phyloP scores from a whole-genome alignment of 2,888 invertebrate genomes.

The Habroteleia sp. region DNA sequence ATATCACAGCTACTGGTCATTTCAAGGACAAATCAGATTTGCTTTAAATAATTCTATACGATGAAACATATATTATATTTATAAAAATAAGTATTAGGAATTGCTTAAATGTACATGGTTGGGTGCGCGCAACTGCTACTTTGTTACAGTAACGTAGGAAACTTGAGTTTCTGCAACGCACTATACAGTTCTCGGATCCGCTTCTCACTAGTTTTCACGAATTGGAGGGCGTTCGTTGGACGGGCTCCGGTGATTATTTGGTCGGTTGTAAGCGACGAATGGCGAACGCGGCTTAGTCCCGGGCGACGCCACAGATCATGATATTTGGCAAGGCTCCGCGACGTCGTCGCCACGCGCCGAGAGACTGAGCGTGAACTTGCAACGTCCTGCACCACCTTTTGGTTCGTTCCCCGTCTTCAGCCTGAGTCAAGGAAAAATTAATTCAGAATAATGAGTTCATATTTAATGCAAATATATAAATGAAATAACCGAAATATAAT shows the following conservation, averaged over 20 bases:
- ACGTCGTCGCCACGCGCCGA: slow-evolving; percentile 95
- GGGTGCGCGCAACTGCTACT: slow-evolving; percentile 43
- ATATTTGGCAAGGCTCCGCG: slow-evolving; percentile 97
- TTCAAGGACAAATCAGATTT: slow-evolving; percentile 66
- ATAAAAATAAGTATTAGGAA: slow-evolving; percentile 67
- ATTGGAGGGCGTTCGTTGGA: slow-evolving; percentile 17
- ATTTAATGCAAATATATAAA: too few species aligned
- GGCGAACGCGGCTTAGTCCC: slow-evolving; percentile 68
- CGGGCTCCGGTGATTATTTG: slow-evolving; percentile 20
- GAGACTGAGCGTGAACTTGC: slow-evolving; percentile 94
- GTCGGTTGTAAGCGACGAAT: slow-evolving; percentile 34
- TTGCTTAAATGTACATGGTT: slow-evolving; percentile 61
- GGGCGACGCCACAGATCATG: slow-evolving; percentile 91
- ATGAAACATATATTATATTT: slow-evolving; percentile 64
- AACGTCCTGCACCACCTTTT: slow-evolving; percentile 94
- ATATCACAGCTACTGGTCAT: slow-evolving; percentile 80
- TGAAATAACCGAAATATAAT: too few species aligned
- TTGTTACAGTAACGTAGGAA: slow-evolving; percentile 77
- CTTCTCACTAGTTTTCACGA: slow-evolving; percentile 47
- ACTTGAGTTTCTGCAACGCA: slow-evolving; percentile 77
- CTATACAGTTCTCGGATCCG: slow-evolving; percentile 68
- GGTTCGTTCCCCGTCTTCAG: slow-evolving; percentile 92
- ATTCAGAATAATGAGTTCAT: too few species aligned
- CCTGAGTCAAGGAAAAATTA: slow-evolving; percentile 85
- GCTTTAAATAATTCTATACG: slow-evolving; percentile 59